Base-by-base conservation (phyloP, 1,140 invertebrate species). In the Oedothorax gibbosus region DNA sequence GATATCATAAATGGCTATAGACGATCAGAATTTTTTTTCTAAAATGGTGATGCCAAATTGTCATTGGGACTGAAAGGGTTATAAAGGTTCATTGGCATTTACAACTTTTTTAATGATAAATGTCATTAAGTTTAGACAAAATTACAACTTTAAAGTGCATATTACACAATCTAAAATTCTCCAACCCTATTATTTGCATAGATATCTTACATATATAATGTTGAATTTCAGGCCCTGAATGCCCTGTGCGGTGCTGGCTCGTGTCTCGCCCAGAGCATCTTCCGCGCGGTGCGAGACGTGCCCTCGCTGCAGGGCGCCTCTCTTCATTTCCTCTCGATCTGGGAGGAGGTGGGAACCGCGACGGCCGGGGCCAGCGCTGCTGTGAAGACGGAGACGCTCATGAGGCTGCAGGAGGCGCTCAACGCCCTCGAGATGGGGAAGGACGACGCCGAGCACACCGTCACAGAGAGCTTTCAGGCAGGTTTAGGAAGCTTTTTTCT, bases 361-460 rank as follows among this genome's bases (percentile, higher is more conserved):
- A 87, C 87, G 8, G 87, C 87, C 35, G 85, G 85, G 18, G 87
- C 87, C 5, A 86, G 84, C 68, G 87, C 87, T 62, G 85, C 87
- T 53, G 87, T 87, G 6, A 87, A 87, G 77, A 87, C 87, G 14
- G 87, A 87, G 77, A 87, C 87, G 15, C 50, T 87, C 9, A 87
- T 87, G 85, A 75, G 60, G 64, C 54, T 87, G 15, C 87, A 87
- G 57, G 87, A 87, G 56, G 71, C 87, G 7, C 49, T 87, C 20
- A 87, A 86, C 49, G 49, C 66, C n/a, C 75, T 87, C 49, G 87
- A 87, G 78, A 75, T 69, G n/a, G 56, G 62, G 4, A 69, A 60
- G 56, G 49, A 50, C 62, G 49, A 79, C 35, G 49, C 50, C 3
- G 65, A 85, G 18, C 50, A 57, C 18, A 77, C 53, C 20, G 53